A percentile compares a stretch with the other conserved stretches of the same genome.
These are phyloP conservation scores for Zophobas atratus DNA, from an alignment of 1,140 invertebrate species.

Conservation along the genomic window DNA sequence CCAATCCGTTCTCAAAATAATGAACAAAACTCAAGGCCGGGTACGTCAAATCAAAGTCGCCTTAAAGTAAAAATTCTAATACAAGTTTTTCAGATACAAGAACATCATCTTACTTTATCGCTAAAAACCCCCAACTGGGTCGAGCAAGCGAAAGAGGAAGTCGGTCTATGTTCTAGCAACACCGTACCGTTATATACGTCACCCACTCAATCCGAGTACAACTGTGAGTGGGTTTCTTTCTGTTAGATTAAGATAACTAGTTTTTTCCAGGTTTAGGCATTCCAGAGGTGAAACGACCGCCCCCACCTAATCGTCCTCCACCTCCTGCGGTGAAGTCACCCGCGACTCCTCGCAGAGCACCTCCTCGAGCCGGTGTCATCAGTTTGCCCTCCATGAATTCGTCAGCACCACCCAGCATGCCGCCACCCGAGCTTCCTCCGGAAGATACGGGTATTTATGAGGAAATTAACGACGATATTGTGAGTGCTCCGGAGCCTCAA, in stretches of 20 bases:
- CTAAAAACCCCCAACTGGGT: conserved; percentile 91
- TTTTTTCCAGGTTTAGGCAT: conserved; percentile 63
- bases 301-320: conserved; percentile 63
- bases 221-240: conserved; percentile 62
- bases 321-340: conserved; percentile 66
- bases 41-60: conserved; percentile 21
- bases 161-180: conserved; percentile 87
- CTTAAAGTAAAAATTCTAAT: background rate
- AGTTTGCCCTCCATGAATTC: conserved; percentile 65
- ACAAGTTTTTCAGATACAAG: conserved; percentile 73
- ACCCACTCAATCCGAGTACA: conserved; percentile 63
- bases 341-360: conserved; percentile 66
- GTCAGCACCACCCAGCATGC: conserved; percentile 69
- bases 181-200: conserved; percentile 80
- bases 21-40: conserved; percentile 68
- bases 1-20: conserved; percentile 82
- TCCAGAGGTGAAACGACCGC: conserved; percentile 59
- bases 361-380: conserved; percentile 66
- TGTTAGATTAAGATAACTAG: conserved; percentile 1
- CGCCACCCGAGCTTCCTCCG: conserved; percentile 69
- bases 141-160: conserved; percentile 83
- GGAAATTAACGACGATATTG: conserved; percentile 70
- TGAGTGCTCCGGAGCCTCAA: conserved; percentile 67
- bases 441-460: conserved; percentile 71
- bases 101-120: conserved; percentile 79